These are phyloP conservation scores for Vanessa cardui DNA, from an alignment of 2,888 invertebrate genomes.

Conservation along the genomic window DNA sequence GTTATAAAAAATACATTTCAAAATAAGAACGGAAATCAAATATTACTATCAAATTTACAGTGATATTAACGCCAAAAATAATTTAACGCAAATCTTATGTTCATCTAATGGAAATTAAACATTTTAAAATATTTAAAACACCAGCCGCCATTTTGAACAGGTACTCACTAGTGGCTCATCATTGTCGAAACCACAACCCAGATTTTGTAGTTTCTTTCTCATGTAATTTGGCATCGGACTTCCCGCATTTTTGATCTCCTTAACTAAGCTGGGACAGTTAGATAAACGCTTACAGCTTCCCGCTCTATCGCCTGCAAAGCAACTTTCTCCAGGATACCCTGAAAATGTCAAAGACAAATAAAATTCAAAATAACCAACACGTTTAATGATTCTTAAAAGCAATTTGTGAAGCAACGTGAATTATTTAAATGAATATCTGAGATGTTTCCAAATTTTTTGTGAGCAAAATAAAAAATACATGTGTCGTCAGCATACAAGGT, in stretches of 20 bases:
- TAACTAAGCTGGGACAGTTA: constrained; percentile 52
- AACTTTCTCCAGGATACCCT: constrained; percentile 46
- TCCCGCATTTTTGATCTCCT: constrained; percentile 57
- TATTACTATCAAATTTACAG: too few relatives aligned
- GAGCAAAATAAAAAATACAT: too few relatives aligned
- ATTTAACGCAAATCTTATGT: too few relatives aligned
- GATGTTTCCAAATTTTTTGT: too few relatives aligned
- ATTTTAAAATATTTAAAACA: not conserved
- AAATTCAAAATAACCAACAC: too few relatives aligned
- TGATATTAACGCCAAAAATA: too few relatives aligned
- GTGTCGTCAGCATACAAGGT: too few relatives aligned
- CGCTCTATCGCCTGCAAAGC: constrained; percentile 30
- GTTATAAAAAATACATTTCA: too few relatives aligned
- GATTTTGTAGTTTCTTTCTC: constrained; percentile 52
- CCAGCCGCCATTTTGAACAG: not conserved
- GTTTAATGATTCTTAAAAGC: not conserved
- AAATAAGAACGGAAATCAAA: too few relatives aligned
- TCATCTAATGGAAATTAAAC: too few relatives aligned
- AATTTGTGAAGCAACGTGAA: too few relatives aligned
- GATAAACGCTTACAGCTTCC: constrained; percentile 55
- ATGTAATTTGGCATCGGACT: constrained; percentile 57
- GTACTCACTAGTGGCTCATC: constrained; percentile 59
- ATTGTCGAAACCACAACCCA: constrained; percentile 60
- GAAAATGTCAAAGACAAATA: constrained; percentile 35
- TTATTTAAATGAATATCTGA: too few relatives aligned